Conservation (phyloP, 2,113 vertebrate genomes). For the Dasypus novemcinctus region DNA sequence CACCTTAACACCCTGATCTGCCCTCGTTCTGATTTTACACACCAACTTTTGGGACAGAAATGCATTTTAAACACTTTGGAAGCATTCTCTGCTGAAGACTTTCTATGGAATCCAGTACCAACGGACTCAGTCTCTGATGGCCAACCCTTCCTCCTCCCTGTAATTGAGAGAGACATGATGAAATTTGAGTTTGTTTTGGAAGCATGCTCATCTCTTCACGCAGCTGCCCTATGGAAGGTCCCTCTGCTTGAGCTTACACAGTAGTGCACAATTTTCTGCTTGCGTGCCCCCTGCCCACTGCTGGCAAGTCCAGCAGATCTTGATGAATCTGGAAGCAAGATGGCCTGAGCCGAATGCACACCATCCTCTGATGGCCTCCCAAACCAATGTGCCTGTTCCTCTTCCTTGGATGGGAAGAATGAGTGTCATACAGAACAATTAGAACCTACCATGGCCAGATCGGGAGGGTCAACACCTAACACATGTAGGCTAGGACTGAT, state of each 20-base stretch:
- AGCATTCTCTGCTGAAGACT: constrained; percentile 71
- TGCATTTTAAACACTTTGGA: constrained; percentile 77
- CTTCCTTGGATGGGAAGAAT: constrained; percentile 69
- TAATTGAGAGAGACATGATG: constrained; percentile 66
- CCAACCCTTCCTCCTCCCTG: constrained; percentile 69
- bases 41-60: constrained; percentile 76
- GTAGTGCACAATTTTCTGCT: constrained; percentile 75
- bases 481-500: background rate
- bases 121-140: constrained; percentile 72
- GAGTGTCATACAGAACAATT: background rate
- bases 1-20: constrained; percentile 57
- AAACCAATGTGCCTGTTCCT: constrained; percentile 71
- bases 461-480: constrained; percentile 38
- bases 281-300: constrained; percentile 72
- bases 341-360: constrained; percentile 69
- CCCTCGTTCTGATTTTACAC: constrained; percentile 61
- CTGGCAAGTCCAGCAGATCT: constrained; percentile 75
- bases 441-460: background rate
- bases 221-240: constrained; percentile 67
- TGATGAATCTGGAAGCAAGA: constrained; percentile 70
- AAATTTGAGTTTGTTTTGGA: constrained; percentile 79
- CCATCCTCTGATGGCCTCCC: constrained; percentile 44
- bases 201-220: constrained; percentile 84
- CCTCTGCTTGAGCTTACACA: constrained; percentile 77
- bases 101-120: constrained; percentile 74